Evolutionary conservation across 64 coral and sea anemone genomes (phyloP), one percentile per base, ranked within the genome.

Genomic region (Montipora cactus): DNA sequence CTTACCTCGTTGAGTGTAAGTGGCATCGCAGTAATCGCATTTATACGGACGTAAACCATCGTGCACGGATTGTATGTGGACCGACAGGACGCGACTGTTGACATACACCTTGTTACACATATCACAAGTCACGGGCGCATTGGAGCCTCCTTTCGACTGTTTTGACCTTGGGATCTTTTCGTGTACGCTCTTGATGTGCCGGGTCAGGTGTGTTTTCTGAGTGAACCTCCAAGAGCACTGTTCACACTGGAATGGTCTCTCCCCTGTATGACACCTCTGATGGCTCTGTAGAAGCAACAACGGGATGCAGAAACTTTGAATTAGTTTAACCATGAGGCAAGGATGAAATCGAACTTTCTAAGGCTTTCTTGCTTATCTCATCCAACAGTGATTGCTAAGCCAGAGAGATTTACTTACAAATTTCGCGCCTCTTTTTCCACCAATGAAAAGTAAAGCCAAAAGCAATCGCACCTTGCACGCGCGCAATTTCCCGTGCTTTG

Each of bases 1-100:
- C 0, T 49, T 94, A 96, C 95, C 95, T 94, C 95, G 76, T 13
- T 96, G 95, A 18, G 95, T 96, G 75, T 94, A 96, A 7, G 95
- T 96, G 2, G 95, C 51, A 49, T 94, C 95, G 55, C 95, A 96
- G 46, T 96, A 90, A 16, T 93, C 23, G 74, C 95, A 96, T 49
- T 96, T 96, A 49, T 96, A 92, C 9, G 95, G 95, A 52, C 95
- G 74, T 55, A 94, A 59, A 61, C 91, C 87, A 10, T 94, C n/a
- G 47, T 96, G 95, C 2, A 96, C 92, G 1, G 95, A 90, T 67
- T 94, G 95, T 49, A 91, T 23, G 75, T 96, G 95, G 0, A 96
- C 92, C 2, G 64, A n/a, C 14, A 96, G 69, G 22, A 96, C 95
- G 4, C 95, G 80, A 21, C 53, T 67, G 74, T 80, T 96, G n/a